A percentile compares a stretch with the other conserved stretches of the same genome.
These are phyloP conservation scores for Pangasius mekongensis DNA, from an alignment of 2,797 vertebrate species.

Conservation along the genomic window DNA sequence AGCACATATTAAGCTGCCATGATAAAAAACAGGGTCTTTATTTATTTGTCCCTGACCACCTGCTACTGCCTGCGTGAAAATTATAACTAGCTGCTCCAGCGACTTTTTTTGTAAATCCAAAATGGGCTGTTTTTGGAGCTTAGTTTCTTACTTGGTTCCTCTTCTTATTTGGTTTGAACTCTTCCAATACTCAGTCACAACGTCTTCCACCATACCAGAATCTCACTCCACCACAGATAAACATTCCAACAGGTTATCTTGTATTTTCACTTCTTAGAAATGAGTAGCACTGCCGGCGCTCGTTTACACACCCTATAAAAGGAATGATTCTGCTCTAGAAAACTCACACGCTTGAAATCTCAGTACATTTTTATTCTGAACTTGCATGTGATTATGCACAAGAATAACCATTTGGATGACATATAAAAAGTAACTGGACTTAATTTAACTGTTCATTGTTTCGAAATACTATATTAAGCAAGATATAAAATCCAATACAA, in stretches of 20 bases:
- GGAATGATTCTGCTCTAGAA: background rate
- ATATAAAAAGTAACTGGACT: background rate
- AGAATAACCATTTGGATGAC: background rate
- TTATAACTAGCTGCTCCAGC: background rate
- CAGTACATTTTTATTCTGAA: conserved; percentile 10
- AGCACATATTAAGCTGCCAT: background rate
- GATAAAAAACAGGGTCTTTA: background rate
- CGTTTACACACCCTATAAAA: background rate
- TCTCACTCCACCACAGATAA: background rate
- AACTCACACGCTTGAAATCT: background rate
- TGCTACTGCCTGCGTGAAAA: background rate
- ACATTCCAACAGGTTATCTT: background rate
- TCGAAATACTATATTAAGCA: conserved; percentile 6
- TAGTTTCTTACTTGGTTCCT: background rate
- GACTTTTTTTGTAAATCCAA: background rate
- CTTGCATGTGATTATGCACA: background rate
- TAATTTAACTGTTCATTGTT: background rate
- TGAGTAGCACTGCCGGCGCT: background rate
- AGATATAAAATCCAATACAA: conserved; percentile 18
- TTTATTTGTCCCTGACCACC: background rate
- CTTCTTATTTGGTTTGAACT: background rate
- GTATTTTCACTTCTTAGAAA: background rate
- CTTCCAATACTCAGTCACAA: background rate
- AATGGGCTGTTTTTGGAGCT: background rate
- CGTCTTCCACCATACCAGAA: background rate